phyloP scores from a whole-genome alignment of 2,113 vertebrate genomes.

The Tachysurus vachellii region DNA sequence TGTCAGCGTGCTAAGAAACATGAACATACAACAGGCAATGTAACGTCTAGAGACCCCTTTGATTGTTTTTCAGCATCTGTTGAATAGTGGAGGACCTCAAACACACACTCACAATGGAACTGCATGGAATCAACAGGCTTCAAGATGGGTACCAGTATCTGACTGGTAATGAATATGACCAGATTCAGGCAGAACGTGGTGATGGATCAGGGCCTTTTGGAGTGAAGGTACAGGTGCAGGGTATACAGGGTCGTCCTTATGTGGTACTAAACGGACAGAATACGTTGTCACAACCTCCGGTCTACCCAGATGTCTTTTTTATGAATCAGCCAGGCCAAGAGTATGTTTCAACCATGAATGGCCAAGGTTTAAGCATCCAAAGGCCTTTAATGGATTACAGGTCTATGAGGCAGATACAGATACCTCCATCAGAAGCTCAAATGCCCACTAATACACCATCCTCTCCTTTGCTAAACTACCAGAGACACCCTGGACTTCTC shows the following conservation, averaged over 20 bases:
- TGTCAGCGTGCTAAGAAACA: constrained; percentile 20
- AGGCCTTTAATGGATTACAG: constrained; percentile 45
- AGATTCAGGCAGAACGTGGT: constrained; percentile 22
- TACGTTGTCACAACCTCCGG: constrained; percentile 59
- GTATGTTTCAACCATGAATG: constrained; percentile 54
- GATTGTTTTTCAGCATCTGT: constrained; percentile 34
- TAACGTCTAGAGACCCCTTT: neutral
- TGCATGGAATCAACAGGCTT: constrained; percentile 71
- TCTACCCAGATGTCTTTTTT: constrained; percentile 62
- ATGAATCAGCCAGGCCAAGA: constrained; percentile 40
- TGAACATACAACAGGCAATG: neutral
- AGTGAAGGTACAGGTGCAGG: constrained; percentile 89
- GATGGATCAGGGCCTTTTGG: constrained; percentile 79
- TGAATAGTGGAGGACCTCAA: neutral
- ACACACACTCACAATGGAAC: constrained; percentile 73
- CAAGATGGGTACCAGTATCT: constrained; percentile 41
- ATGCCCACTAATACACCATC: constrained; percentile 55
- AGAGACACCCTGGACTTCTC: constrained; percentile 84
- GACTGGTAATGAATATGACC: neutral
- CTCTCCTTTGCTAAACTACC: constrained; percentile 78
- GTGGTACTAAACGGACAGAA: constrained; percentile 87
- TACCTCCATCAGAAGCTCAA: constrained; percentile 58
- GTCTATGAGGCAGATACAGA: constrained; percentile 8
- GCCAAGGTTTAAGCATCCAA: constrained; percentile 16
- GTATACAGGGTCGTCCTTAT: constrained; percentile 88